These are phyloP conservation scores for Chelonoidis abingdonii DNA, from an alignment of 2,113 vertebrate genomes.

Conservation along the genomic window DNA sequence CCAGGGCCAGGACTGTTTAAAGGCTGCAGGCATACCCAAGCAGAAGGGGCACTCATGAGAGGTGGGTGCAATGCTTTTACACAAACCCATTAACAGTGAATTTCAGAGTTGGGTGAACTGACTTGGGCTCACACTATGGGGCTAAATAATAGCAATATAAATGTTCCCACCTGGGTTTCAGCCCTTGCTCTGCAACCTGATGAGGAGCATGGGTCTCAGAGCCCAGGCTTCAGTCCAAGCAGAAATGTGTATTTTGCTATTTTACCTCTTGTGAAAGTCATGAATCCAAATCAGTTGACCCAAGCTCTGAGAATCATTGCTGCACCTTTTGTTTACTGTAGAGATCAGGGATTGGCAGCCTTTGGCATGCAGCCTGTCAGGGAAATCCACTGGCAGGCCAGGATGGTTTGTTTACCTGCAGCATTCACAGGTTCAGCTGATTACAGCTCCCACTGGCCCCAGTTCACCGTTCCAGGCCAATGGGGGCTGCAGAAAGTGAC, in stretches of 20 bases:
- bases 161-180: neutral
- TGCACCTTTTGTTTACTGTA: neutral
- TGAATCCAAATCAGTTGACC: neutral
- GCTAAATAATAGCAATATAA: neutral
- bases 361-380: no score
- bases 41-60: no score
- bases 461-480: no score
- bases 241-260: neutral
- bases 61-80: no score
- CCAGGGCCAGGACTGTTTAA: no score
- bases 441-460: no score
- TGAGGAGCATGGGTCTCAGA: neutral
- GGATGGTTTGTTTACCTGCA: no score
- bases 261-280: neutral
- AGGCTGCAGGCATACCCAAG: no score
- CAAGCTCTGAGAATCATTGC: neutral
- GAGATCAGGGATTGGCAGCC: neutral
- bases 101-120: neutral
- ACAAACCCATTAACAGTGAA: no score
- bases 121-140: neutral
- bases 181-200: neutral
- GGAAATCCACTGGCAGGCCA: no score
- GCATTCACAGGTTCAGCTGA: no score
- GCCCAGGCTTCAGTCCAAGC: neutral
- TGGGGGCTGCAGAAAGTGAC: no score